A percentile compares a stretch with the other conserved stretches of the same genome.
phyloP scores from a whole-genome alignment of 2,113 vertebrate species.

The Martes martes region DNA sequence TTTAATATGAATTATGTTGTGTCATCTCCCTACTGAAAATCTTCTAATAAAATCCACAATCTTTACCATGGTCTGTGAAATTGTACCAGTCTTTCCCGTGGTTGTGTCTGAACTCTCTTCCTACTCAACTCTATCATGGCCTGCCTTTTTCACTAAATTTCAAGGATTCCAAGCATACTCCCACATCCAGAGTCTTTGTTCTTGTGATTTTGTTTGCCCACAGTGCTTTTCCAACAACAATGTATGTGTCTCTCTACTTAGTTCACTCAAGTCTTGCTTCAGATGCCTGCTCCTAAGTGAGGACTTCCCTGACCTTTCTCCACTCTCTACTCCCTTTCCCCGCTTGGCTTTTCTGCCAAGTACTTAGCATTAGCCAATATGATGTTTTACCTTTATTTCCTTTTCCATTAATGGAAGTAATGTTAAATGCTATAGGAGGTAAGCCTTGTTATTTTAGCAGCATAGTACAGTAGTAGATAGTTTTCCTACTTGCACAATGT shows the following conservation, averaged over 20 bases:
- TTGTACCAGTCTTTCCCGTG: neutral
- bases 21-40: neutral
- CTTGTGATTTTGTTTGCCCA: neutral
- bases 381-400: neutral
- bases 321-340: rapidly evolving
- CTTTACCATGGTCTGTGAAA: neutral
- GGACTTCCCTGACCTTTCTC: neutral
- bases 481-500: neutral
- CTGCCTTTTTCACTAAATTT: neutral
- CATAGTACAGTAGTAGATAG: neutral
- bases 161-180: neutral
- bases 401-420: neutral
- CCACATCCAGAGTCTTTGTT: neutral
- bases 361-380: neutral
- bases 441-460: neutral
- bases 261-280: neutral
- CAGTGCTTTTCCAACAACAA: neutral
- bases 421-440: neutral
- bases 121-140: neutral
- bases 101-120: neutral
- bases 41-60: neutral
- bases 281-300: neutral
- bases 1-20: neutral
- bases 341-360: neutral
- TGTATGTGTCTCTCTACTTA: neutral